These are phyloP conservation scores for Pecten maximus DNA, from an alignment of 2,888 invertebrate species.

Conservation along the genomic window DNA sequence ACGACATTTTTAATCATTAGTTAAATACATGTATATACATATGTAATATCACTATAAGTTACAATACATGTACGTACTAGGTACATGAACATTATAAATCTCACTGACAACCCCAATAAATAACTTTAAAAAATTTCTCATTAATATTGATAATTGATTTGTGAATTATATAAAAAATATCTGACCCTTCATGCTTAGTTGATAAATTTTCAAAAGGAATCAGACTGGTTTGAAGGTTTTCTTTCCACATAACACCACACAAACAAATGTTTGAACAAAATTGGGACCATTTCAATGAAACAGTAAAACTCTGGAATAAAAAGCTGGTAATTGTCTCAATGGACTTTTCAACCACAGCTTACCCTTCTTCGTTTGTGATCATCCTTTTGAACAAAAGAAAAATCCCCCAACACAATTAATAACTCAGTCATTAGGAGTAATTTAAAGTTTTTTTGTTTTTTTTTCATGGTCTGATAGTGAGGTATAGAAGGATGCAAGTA, in stretches of 20 bases:
- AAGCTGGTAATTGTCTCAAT: neutral
- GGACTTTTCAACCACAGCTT: neutral
- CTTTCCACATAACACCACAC: neutral
- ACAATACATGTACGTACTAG: too few species aligned
- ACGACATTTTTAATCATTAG: too few species aligned
- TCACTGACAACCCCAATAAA: too few species aligned
- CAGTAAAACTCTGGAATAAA: neutral
- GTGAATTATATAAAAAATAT: neutral
- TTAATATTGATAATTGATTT: too few species aligned
- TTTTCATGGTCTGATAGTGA: too few species aligned
- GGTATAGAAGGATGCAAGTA: too few species aligned
- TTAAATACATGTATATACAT: too few species aligned
- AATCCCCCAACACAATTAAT: neutral
- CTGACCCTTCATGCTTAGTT: neutral
- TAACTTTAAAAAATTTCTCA: too few species aligned
- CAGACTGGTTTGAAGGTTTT: neutral
- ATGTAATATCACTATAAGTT: too few species aligned
- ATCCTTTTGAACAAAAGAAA: neutral
- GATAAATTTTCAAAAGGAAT: neutral
- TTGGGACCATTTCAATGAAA: neutral
- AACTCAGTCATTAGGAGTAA: neutral
- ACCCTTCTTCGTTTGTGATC: neutral
- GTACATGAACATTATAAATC: too few species aligned
- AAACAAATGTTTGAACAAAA: neutral
- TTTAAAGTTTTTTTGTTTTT: too few species aligned